These are phyloP conservation scores for Luperina nickerlii DNA, from an alignment of 2,888 invertebrate species.

Conservation along the genomic window DNA sequence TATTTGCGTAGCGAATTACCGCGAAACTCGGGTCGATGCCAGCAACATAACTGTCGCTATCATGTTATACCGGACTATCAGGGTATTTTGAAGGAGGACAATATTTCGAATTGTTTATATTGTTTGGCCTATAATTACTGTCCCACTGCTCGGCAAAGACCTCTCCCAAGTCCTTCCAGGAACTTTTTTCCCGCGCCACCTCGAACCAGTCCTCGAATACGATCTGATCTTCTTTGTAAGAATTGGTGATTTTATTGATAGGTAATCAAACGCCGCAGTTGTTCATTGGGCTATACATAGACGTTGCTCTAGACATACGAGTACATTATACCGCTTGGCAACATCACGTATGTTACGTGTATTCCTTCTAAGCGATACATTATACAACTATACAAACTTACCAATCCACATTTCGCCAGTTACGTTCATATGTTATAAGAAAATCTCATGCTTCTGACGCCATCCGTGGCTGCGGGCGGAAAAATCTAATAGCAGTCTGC, in stretches of 20 bases:
- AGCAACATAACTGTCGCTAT: constrained; percentile 46
- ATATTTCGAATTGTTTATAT: neutral
- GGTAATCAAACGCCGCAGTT: neutral
- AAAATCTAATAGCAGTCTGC: too few relatives aligned
- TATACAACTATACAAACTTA: too few relatives aligned
- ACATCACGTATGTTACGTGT: too few relatives aligned
- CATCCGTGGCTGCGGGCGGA: too few relatives aligned
- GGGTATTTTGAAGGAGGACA: neutral
- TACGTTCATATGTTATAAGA: too few relatives aligned
- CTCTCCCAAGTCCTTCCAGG: neutral
- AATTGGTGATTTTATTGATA: neutral
- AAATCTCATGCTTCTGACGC: too few relatives aligned
- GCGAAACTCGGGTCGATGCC: constrained; percentile 53
- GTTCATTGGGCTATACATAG: neutral
- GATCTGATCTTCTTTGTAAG: neutral
- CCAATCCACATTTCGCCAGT: too few relatives aligned
- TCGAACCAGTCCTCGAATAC: neutral
- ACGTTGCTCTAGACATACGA: too few relatives aligned
- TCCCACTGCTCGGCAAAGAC: neutral
- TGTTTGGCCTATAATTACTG: neutral
- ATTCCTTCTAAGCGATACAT: too few relatives aligned
- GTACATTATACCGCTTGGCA: too few relatives aligned
- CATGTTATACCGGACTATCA: constrained; percentile 16
- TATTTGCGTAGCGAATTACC: constrained; percentile 52
- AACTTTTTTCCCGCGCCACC: neutral